Percentiles rank a stretch among this genome's conserved stretches.
These are phyloP conservation scores for Astreopora myriophthalma DNA, from an alignment of 64 coral and sea anemone genomes.

Conservation along the genomic window DNA sequence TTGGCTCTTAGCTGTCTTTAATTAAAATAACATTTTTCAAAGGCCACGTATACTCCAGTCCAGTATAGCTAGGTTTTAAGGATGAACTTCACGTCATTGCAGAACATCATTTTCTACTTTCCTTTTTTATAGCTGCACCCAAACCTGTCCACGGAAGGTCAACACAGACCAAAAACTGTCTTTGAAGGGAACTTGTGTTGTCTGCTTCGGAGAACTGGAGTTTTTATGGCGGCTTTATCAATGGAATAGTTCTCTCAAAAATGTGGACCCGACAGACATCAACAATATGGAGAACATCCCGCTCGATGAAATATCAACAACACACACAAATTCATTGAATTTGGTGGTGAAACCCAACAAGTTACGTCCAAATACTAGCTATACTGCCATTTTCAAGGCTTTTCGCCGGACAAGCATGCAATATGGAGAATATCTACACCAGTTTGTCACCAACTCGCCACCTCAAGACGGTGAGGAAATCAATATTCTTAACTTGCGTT, in stretches of 20 bases:
- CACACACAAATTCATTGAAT: slow-evolving; percentile 9
- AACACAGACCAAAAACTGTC: slow-evolving; percentile 68
- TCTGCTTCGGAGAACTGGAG: slow-evolving; percentile 39
- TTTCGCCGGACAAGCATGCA: not conserved
- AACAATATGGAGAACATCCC: not conserved
- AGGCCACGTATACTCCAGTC: no score
- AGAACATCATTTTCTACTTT: not conserved
- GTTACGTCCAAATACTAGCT: not conserved
- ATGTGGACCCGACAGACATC: not conserved
- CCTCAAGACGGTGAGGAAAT: slow-evolving; percentile 30
- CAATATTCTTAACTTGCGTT: no score
- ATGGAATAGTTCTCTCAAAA: not conserved
- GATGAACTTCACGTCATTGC: not conserved
- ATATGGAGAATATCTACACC: slow-evolving; percentile 55
- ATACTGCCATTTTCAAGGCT: slow-evolving; percentile 45
- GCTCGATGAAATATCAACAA: not conserved
- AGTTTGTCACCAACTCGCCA: slow-evolving; percentile 45
- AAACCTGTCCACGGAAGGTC: slow-evolving; percentile 58
- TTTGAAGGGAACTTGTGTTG: slow-evolving; percentile 51
- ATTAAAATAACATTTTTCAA: no score
- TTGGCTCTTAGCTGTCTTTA: not conserved
- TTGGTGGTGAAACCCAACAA: slow-evolving; percentile 10
- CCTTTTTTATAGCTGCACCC: slow-evolving; percentile 54
- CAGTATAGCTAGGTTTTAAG: no score
- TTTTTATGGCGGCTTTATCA: slow-evolving; percentile 54